These are phyloP conservation scores for Pampus argenteus DNA, from an alignment of 2,797 vertebrate genomes.

Conservation along the genomic window DNA sequence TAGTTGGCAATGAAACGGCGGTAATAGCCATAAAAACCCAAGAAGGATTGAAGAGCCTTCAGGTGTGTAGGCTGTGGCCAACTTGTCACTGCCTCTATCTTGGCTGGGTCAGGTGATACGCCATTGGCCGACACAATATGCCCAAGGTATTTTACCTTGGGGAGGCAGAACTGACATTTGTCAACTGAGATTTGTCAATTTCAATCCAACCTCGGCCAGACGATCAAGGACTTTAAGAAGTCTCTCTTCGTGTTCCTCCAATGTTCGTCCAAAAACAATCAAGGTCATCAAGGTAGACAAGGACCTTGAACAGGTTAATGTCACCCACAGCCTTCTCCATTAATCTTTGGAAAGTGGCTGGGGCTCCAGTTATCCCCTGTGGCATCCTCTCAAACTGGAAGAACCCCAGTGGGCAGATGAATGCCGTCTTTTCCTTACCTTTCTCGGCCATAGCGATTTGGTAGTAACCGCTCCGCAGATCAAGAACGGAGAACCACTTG, in stretches of 20 bases:
- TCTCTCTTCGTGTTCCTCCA: not conserved
- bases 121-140: too few species aligned
- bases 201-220: conserved; percentile 1
- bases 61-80: too few species aligned
- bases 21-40: too few species aligned
- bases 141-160: conserved; percentile 21
- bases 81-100: too few species aligned
- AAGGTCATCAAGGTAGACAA: not conserved
- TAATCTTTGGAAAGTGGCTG: not conserved
- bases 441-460: too few species aligned
- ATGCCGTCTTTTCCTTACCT: too few species aligned
- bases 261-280: not conserved
- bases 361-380: not conserved
- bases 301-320: not conserved
- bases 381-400: not conserved
- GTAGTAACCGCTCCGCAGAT: not conserved
- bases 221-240: not conserved
- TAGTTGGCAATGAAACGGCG: too few species aligned
- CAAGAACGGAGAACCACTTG: conserved; percentile 20
- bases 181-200: conserved; percentile 10
- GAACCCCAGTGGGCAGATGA: too few species aligned
- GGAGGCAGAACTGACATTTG: conserved; percentile 29
- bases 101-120: too few species aligned
- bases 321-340: not conserved
- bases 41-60: too few species aligned